These are phyloP conservation scores for Acomys russatus DNA, from an alignment of 2,797 vertebrate species.

Conservation along the genomic window DNA sequence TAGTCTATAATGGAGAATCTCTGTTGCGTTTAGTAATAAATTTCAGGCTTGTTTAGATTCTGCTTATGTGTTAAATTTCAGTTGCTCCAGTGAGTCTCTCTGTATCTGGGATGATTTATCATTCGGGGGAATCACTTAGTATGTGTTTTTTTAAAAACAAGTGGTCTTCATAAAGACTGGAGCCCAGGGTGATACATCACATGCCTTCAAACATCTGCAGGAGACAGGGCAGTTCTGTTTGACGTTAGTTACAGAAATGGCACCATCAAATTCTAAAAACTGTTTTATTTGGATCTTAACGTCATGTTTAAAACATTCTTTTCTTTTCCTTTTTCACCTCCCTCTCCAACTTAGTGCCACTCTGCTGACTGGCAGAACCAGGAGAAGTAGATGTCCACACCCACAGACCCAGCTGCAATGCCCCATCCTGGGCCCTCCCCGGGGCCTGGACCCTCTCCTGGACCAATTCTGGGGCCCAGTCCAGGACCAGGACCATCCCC, in stretches of 20 bases:
- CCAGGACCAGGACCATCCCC: constrained; percentile 98
- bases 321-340: constrained; percentile 74
- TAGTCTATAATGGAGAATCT: constrained; percentile 58
- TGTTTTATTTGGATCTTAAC: constrained; percentile 70
- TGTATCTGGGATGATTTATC: constrained; percentile 78
- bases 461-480: constrained; percentile 97
- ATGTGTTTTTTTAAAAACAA: constrained; percentile 52
- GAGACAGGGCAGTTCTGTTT: constrained; percentile 69
- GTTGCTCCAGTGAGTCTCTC: constrained; percentile 72
- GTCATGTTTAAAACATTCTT: constrained; percentile 81
- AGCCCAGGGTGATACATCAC: constrained; percentile 31
- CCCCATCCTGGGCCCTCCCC: constrained; percentile 98
- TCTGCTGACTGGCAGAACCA: constrained; percentile 83
- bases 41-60: constrained; percentile 78
- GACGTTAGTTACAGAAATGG: constrained; percentile 68
- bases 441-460: constrained; percentile 96
- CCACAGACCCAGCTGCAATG: constrained; percentile 95
- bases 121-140: constrained; percentile 62
- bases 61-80: constrained; percentile 76
- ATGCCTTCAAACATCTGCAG: constrained; percentile 75
- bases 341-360: constrained; percentile 74
- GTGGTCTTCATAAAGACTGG: constrained; percentile 67
- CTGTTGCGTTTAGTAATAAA: constrained; percentile 70
- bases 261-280: constrained; percentile 63
- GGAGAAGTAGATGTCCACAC: constrained; percentile 95